phyloP scores from a whole-genome alignment of 2,797 vertebrate genomes.

The Crocidura indochinensis region DNA sequence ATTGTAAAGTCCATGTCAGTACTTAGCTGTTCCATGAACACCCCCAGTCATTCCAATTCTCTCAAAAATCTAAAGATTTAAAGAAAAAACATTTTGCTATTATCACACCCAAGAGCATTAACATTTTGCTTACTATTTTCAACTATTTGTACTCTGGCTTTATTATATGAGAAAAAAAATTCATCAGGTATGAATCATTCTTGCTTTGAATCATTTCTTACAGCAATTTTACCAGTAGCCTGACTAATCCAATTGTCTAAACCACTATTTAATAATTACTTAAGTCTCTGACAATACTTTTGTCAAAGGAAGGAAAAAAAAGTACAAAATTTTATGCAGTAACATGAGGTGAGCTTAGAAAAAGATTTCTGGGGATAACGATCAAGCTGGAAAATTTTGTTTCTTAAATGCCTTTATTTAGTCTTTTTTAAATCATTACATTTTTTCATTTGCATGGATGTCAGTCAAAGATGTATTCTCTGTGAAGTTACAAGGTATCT shows the following conservation, averaged over 20 bases:
- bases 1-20: not conserved
- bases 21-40: not conserved
- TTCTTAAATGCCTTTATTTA: constrained; percentile 43
- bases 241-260: constrained; percentile 10
- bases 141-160: not conserved
- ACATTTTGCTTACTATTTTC: constrained; percentile 39
- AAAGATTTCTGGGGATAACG: constrained; percentile 53
- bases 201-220: constrained; percentile 43
- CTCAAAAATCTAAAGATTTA: not conserved
- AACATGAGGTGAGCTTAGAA: not conserved
- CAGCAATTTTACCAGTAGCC: not conserved
- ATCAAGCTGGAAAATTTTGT: constrained; percentile 50
- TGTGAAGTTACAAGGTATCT: constrained; percentile 66
- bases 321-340: not conserved
- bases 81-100: not conserved
- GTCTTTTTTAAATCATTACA: constrained; percentile 47
- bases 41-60: not conserved
- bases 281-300: constrained; percentile 23
- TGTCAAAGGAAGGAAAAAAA: constrained; percentile 22
- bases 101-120: constrained; percentile 9
- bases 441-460: constrained; percentile 74
- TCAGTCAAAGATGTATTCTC: constrained; percentile 66
- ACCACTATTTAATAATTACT: constrained; percentile 7
- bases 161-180: not conserved
- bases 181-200: not conserved